phyloP scores from a whole-genome alignment of 2,888 invertebrate genomes.

The Eupithecia insigniata region DNA sequence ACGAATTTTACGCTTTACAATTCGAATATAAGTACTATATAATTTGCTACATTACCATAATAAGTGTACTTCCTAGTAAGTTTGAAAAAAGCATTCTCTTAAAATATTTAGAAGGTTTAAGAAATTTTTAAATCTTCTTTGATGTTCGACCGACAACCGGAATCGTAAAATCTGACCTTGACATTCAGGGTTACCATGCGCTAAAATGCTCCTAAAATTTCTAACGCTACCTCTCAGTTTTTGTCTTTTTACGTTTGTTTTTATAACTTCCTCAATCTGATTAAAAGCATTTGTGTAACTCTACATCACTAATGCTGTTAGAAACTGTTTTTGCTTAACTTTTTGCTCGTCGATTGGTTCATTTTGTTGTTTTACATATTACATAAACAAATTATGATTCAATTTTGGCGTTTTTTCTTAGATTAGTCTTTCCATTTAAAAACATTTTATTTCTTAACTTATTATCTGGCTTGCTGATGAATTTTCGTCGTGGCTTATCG shows the following conservation, averaged over 20 bases:
- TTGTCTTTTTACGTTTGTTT: constrained; percentile 32
- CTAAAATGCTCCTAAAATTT: constrained; percentile 34
- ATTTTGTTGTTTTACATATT: constrained; percentile 31
- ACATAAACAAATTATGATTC: background rate
- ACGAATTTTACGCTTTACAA: constrained; percentile 30
- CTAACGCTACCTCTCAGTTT: constrained; percentile 31
- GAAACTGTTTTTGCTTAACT: constrained; percentile 36
- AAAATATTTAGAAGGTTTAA: constrained; percentile 1
- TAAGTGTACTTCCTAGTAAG: constrained; percentile 11
- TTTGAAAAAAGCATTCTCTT: background rate
- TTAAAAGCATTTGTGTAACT: constrained; percentile 41
- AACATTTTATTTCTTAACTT: background rate
- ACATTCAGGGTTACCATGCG: constrained; percentile 35
- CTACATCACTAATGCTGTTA: constrained; percentile 38
- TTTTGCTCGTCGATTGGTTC: constrained; percentile 37
- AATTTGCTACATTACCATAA: constrained; percentile 22
- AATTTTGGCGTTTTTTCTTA: background rate
- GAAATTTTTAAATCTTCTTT: constrained; percentile 7
- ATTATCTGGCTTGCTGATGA: background rate
- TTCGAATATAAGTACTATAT: constrained; percentile 18
- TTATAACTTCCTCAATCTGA: constrained; percentile 36
- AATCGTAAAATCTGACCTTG: constrained; percentile 35
- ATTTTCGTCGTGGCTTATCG: constrained; percentile 20
- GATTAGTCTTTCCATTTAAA: background rate
- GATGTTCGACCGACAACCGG: constrained; percentile 22